Base-by-base conservation (phyloP, 2,888 invertebrate genomes). In the Coenonympha glycerion region DNA sequence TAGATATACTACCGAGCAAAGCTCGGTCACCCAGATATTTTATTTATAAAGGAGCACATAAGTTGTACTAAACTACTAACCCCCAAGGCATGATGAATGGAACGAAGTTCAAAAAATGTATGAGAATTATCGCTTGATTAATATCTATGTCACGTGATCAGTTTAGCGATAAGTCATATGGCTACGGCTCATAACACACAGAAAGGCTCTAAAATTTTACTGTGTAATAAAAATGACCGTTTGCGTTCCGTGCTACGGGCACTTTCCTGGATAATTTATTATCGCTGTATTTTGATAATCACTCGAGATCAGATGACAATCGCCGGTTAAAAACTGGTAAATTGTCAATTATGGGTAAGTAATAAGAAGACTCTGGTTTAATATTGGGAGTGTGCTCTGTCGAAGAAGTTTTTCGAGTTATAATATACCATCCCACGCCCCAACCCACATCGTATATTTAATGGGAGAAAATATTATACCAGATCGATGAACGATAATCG, bases 391-490 rank as follows among this genome's bases (percentile, higher is more conserved):
- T 8, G 9, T 24, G 4, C 30, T 5, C 2, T 28, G n/a, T n/a
- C n/a, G n/a, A n/a, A n/a, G n/a, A n/a, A n/a, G n/a, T n/a, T n/a
- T n/a, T n/a, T n/a, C n/a, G n/a, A n/a, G n/a, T n/a, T n/a, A n/a
- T n/a, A n/a, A n/a, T n/a, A n/a, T n/a, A n/a, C n/a, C 50, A 31
- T 21, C 55, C 55, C 52, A 55, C 55, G 39, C n/a, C 28, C 49
- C 46, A n/a, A 21, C 52, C 55, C 37, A 55, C 55, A 49, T 47
- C 15, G 46, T 47, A 45, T 49, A 42, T 41, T n/a, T 52, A 47
- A 52, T 49, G 46, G 39, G 41, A 55, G 52, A 52, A 52, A 52
- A 55, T 44, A n/a, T n/a, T n/a, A 30, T 41, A 28, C 39, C 33
- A 47, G 40, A 46, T 33, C 22, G 34, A 47, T 30, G 41, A 31